phyloP scores from a whole-genome alignment of 53 echinoderm and acorn worm species.

The Arbacia lixula region DNA sequence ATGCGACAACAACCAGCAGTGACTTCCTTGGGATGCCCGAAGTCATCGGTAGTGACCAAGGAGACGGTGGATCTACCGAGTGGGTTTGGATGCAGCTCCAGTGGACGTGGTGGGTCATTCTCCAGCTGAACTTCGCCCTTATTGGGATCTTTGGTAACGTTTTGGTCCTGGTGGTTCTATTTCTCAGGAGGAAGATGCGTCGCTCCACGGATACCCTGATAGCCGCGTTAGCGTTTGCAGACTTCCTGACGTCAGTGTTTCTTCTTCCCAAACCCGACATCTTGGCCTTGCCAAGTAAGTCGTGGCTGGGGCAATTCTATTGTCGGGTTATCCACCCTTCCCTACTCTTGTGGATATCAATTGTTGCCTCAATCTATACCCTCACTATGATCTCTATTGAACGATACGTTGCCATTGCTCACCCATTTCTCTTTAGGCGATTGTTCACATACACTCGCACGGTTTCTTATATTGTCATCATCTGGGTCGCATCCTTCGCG shows the following conservation, averaged over 20 bases:
- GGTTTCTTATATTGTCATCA: slow-evolving; percentile 31
- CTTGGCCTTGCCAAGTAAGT: slow-evolving; percentile 23
- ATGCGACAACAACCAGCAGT: too few species aligned
- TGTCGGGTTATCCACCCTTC: slow-evolving; percentile 64
- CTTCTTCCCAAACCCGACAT: slow-evolving; percentile 59
- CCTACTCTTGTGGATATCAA: slow-evolving; percentile 71
- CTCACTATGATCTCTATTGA: slow-evolving; percentile 71
- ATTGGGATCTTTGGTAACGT: slow-evolving; percentile 71
- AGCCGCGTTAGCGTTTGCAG: slow-evolving; percentile 69
- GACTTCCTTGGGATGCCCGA: too few species aligned
- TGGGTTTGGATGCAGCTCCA: slow-evolving; percentile 15
- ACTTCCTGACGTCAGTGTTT: slow-evolving; percentile 71
- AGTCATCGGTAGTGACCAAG: too few species aligned
- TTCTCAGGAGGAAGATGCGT: not conserved
- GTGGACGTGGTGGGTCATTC: slow-evolving; percentile 60
- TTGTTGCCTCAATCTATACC: slow-evolving; percentile 67
- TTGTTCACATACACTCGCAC: slow-evolving; percentile 51
- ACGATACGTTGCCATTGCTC: slow-evolving; percentile 66
- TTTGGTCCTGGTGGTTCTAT: slow-evolving; percentile 61
- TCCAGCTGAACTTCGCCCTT: slow-evolving; percentile 54
- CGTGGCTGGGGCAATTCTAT: slow-evolving; percentile 53
- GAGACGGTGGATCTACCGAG: too few species aligned
- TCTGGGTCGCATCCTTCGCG: slow-evolving; percentile 24
- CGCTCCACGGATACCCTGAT: slow-evolving; percentile 66
- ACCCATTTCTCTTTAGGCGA: slow-evolving; percentile 51